A percentile compares a stretch with the other conserved stretches of the same genome.
phyloP scores from a whole-genome alignment of 1,140 invertebrate genomes.

The Bilobella aurantiaca region DNA sequence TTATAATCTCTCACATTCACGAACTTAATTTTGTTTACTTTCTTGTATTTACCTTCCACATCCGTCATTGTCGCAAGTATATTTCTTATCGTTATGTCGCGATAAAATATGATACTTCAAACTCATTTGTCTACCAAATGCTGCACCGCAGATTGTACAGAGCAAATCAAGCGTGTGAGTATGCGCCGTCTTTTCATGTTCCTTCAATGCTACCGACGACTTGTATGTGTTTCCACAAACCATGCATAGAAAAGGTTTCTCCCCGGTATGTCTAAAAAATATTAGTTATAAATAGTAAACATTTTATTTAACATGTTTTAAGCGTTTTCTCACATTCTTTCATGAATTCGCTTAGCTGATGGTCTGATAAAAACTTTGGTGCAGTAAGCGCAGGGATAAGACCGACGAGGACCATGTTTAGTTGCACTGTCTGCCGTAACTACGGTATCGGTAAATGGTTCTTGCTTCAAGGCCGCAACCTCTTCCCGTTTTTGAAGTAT shows the following conservation, averaged over 20 bases:
- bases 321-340: too few relatives aligned
- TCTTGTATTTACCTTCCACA: constrained; percentile 6
- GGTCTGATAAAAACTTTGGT: not conserved
- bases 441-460: too few relatives aligned
- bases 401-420: not conserved
- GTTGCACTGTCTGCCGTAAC: too few relatives aligned
- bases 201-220: not conserved
- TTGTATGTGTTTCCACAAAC: constrained; percentile 49
- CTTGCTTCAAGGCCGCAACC: not conserved
- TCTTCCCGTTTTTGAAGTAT: not conserved
- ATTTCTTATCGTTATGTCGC: not conserved
- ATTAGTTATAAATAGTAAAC: too few relatives aligned
- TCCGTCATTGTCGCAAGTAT: not conserved
- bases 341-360: constrained; percentile 45
- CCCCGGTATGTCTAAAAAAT: constrained; percentile 55
- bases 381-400: not conserved
- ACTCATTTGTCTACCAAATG: constrained; percentile 2
- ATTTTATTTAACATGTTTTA: too few relatives aligned
- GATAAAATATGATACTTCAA: not conserved
- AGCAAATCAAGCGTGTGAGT: not conserved
- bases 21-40: too few relatives aligned
- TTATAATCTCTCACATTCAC: too few relatives aligned
- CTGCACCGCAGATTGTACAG: not conserved
- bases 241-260: constrained; percentile 51
- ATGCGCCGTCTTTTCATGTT: not conserved